Evolutionary conservation across 1,140 invertebrate species (phyloP).

Genomic region (Bilobella aurantiaca): DNA sequence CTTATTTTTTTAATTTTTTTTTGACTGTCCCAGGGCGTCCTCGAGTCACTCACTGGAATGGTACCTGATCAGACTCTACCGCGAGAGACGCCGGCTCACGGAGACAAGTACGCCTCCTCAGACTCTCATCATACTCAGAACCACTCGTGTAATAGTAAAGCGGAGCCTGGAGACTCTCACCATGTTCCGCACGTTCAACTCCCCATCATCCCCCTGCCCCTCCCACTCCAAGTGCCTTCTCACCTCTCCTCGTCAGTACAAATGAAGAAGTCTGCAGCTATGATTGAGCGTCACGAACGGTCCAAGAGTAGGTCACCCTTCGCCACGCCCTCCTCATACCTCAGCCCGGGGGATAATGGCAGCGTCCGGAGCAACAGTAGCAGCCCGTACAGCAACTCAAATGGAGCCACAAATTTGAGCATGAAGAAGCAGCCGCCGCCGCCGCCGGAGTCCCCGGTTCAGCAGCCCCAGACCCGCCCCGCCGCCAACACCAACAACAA

Average conservation of each 20-base stretch:
- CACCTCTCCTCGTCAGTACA: conserved; percentile 1
- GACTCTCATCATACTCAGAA: conserved; percentile 3
- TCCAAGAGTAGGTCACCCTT: conserved; percentile 31
- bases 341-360: too few species aligned
- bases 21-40: conserved; percentile 26
- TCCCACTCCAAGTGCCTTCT: conserved; percentile 10
- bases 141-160: too few species aligned
- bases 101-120: too few species aligned
- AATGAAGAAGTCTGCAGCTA: background rate
- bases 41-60: conserved; percentile 34
- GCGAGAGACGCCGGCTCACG: conserved; percentile 16
- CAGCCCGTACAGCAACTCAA: too few species aligned
- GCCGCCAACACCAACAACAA: too few species aligned
- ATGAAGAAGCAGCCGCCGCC: too few species aligned
- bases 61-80: conserved; percentile 31
- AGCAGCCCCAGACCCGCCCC: too few species aligned
- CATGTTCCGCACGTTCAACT: too few species aligned
- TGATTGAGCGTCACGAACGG: conserved; percentile 9
- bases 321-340: conserved; percentile 25
- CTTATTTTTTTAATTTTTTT: background rate
- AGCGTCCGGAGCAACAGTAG: too few species aligned
- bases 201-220: conserved; percentile 1
- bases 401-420: too few species aligned
- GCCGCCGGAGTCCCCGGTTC: too few species aligned
- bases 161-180: background rate